Evolutionary conservation across 1,140 invertebrate genomes (phyloP), one percentile per base, ranked within the genome.

Genomic region (Drosophila nannoptera): DNA sequence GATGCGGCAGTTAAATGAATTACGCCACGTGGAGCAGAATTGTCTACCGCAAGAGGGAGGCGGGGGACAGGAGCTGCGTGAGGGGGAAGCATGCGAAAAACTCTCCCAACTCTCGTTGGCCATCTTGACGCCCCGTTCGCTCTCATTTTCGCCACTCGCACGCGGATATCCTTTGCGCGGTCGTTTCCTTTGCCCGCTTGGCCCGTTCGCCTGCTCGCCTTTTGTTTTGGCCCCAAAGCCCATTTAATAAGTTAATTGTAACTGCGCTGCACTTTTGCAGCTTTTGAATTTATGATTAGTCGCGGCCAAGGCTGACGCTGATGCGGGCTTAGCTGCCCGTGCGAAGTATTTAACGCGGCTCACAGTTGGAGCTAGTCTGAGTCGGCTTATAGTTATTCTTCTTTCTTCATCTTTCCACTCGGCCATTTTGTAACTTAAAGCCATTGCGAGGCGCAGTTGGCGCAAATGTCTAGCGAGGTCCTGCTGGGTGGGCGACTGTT

Each of bases 201-300:
- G 29, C 42, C 22, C 22, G 22, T 46, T 60, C 63, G 49, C 14
- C 59, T 16, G 35, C 36, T 43, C 40, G 52, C 16, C 42, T 49
- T 81, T 67, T 74, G 61, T 64, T 62, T 46, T 65, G 52, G 33
- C 33, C 49, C 43, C 38, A 58, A 69, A 72, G 73, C 60, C 74
- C 77, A 80, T 87, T 80, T 87, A 87, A 87, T 87, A 87, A 87
- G 77, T 84, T 87, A 87, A 87, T 87, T 87, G 83, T 87, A 83
- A 80, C 71, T 71, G 81, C 66, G 62, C 64, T 81, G 81, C 82
- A 81, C 81, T 86, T 81, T 86, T 71, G 81, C 73, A 43, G 80
- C 81, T 80, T 84, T 80, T 71, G 76, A 83, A 83, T 80, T 83
- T 83, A 83, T 80, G 81, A 83, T 84, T 86, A 86, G 81, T 60